Conservation (phyloP, 2,888 invertebrate genomes). For the Sialis lutaria region DNA sequence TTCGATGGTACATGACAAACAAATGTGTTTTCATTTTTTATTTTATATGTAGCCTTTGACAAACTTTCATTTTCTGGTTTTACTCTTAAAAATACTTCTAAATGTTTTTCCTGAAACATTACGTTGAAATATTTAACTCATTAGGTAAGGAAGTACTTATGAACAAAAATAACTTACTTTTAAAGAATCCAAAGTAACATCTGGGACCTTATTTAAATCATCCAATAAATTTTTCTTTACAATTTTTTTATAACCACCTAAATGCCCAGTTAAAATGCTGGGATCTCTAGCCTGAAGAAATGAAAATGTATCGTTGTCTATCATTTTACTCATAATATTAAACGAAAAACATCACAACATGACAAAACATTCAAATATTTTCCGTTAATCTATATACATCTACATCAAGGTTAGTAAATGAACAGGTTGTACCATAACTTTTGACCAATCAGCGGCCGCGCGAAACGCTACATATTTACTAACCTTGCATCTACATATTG, state of each 20-base stretch:
- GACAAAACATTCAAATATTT: too few species aligned
- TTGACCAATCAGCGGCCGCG: too few species aligned
- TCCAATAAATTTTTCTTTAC: not conserved
- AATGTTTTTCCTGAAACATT: conserved; percentile 3
- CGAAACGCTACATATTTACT: too few species aligned
- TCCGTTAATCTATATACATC: too few species aligned
- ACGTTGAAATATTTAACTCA: not conserved
- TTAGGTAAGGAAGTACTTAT: too few species aligned
- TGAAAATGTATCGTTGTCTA: not conserved
- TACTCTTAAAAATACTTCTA: conserved; percentile 10
- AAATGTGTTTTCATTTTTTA: conserved; percentile 11
- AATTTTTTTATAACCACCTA: conserved; percentile 1
- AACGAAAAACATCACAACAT: too few species aligned
- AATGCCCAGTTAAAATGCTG: conserved; percentile 8
- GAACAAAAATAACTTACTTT: not conserved
- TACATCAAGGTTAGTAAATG: too few species aligned
- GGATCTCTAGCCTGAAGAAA: conserved; percentile 10
- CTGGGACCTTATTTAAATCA: too few species aligned
- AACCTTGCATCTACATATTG: too few species aligned
- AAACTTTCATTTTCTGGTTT: conserved; percentile 7
- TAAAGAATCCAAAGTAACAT: not conserved
- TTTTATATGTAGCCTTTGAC: conserved; percentile 12
- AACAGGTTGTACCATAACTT: too few species aligned
- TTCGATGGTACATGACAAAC: conserved; percentile 13
- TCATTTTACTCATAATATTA: not conserved